Evolutionary conservation across 2,888 invertebrate genomes (phyloP), one percentile per base, ranked within the genome.

Genomic region (Esperia sulphurella): DNA sequence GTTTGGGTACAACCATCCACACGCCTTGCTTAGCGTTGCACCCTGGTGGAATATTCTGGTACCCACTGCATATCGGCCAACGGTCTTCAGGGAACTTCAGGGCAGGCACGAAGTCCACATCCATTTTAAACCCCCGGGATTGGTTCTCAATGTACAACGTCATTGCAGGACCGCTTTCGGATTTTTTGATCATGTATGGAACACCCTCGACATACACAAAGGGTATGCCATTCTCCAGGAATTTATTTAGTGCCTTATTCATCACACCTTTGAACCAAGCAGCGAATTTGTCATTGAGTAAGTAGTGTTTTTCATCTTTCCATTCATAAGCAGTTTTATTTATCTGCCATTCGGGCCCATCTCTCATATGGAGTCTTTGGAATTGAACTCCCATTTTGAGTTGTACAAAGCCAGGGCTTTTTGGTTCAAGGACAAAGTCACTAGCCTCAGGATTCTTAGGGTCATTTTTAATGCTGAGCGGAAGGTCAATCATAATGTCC

Each of bases 221-320:
- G 0, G 62, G 64, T 0, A 44, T 21, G 0, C 53, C 50, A 3
- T 44, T 56, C 0, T 13, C 40, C 0, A 57, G 47, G 33, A 80
- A 78, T 8, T 58, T 57, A 41, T 87, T 86, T 10, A 91, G 52
- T 0, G 87, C 88, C 52, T 67, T 81, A 21, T 55, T 64, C 0
- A 91, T 75, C 0, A 91, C 71, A 10, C 88, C 63, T 61, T 92
- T 91, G 59, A 92, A 90, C 92, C 92, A 93, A 28, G 68, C 60
- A 1, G 79, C 71, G 56, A 92, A 90, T 57, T 86, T 83, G 0
- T 79, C 63, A 50, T 90, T 77, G 30, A 87, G 57, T 46, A 90
- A 68, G 57, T 81, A 91, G 12, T 82, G 73, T 0, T 71, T 58
- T 0, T 72, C 55, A 37, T 87, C 86, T 48, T 86, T 61, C 83